Evolutionary conservation across 1,140 invertebrate genomes (phyloP).

Genomic region (Drosophila biarmipes): DNA sequence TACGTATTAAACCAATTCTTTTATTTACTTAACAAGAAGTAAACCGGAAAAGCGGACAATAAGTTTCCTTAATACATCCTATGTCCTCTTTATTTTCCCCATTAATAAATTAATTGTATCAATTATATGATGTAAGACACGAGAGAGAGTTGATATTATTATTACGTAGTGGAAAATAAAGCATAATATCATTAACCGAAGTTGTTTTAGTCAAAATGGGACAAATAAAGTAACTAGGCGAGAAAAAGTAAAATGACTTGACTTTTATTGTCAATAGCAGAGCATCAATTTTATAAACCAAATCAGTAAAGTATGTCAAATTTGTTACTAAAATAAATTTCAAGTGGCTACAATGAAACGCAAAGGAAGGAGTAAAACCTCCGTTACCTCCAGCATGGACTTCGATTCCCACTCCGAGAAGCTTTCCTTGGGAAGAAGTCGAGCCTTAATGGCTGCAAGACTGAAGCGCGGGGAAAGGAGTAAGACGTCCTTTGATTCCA

Average conservation of each 20-base stretch:
- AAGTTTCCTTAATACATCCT: slow-evolving; percentile 23
- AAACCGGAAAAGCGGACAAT: slow-evolving; percentile 58
- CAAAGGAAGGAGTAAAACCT: neutral
- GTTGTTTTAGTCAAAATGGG: slow-evolving; percentile 1
- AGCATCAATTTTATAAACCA: neutral
- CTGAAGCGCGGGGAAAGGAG: neutral
- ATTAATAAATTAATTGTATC: slow-evolving; percentile 67
- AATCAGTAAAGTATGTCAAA: neutral
- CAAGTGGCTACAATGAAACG: neutral
- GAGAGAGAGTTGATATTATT: slow-evolving; percentile 41
- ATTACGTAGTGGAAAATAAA: slow-evolving; percentile 44
- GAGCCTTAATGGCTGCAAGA: neutral
- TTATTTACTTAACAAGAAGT: slow-evolving; percentile 30
- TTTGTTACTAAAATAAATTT: neutral
- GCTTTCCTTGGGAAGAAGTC: neutral
- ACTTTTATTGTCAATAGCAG: neutral
- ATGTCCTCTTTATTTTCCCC: slow-evolving; percentile 22
- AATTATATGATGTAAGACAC: slow-evolving; percentile 61
- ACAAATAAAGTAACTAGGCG: neutral
- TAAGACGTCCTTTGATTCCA: neutral
- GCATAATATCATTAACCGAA: slow-evolving; percentile 8
- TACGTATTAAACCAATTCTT: slow-evolving; percentile 60
- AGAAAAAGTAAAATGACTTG: neutral
- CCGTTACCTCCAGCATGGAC: neutral
- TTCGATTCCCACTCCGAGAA: neutral